phyloP scores from a whole-genome alignment of 2,797 vertebrate genomes.

The Thunnus albacares region DNA sequence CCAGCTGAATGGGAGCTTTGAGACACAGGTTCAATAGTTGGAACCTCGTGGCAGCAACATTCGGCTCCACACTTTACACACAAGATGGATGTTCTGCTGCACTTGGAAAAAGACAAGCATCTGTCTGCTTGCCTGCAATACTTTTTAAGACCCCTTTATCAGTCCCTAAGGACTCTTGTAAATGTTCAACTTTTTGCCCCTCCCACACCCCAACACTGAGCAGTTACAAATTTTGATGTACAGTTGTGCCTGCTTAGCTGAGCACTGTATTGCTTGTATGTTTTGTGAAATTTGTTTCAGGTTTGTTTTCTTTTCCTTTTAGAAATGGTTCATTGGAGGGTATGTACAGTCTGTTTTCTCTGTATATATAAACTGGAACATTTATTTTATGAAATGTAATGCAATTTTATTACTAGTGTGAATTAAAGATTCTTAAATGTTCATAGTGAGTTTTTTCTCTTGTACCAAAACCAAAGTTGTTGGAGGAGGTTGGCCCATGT shows the following conservation, averaged over 20 bases:
- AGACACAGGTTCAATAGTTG: constrained; percentile 97
- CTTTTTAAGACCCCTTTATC: constrained; percentile 92
- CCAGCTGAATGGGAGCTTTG: constrained; percentile 98
- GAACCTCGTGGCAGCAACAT: constrained; percentile 78
- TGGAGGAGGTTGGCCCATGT: constrained; percentile 70
- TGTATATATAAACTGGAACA: constrained; percentile 99
- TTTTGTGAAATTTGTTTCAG: constrained; percentile 93
- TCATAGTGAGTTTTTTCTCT: constrained; percentile 87
- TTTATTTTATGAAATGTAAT: constrained; percentile 99
- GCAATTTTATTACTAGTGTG: constrained; percentile 99
- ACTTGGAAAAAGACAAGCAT: constrained; percentile 86
- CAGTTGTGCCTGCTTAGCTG: constrained; percentile 97
- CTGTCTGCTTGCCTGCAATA: constrained; percentile 97
- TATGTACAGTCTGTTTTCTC: constrained; percentile 99
- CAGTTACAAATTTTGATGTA: constrained; percentile 96
- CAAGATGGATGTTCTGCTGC: constrained; percentile 88
- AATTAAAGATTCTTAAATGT: constrained; percentile 99
- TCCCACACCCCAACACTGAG: constrained; percentile 91
- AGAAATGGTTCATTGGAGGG: constrained; percentile 91
- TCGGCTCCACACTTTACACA: constrained; percentile 78
- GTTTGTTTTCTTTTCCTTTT: constrained; percentile 83
- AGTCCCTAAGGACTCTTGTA: constrained; percentile 93
- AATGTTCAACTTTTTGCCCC: constrained; percentile 90
- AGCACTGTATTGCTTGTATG: constrained; percentile 98
- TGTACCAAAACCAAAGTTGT: constrained; percentile 82